These are phyloP conservation scores for Numenius arquata DNA, from an alignment of 2,113 vertebrate genomes.

Conservation along the genomic window DNA sequence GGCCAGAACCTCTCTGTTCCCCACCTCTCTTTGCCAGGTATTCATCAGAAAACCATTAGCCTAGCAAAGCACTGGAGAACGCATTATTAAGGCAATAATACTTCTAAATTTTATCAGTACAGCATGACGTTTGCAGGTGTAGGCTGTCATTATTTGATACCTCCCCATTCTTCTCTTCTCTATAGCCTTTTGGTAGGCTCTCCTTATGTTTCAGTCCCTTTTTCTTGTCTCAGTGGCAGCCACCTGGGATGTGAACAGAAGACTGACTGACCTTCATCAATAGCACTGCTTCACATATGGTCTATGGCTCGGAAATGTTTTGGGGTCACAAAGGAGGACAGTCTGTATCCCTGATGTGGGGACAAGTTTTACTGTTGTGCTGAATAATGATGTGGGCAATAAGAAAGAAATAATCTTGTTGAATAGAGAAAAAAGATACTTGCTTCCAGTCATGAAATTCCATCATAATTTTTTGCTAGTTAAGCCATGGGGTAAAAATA, in stretches of 20 bases:
- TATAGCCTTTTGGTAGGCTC: not conserved
- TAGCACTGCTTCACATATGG: not conserved
- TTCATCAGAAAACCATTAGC: not conserved
- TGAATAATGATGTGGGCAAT: not conserved
- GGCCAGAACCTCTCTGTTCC: not conserved
- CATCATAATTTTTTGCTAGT: not conserved
- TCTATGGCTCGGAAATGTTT: not conserved
- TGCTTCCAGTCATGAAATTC: not conserved
- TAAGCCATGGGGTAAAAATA: not conserved
- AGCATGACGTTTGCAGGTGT: not conserved
- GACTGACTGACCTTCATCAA: not conserved
- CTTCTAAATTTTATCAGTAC: not conserved
- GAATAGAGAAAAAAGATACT: not conserved
- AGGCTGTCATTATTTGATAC: slow-evolving; percentile 17
- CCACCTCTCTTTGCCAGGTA: not conserved
- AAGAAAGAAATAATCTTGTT: not conserved
- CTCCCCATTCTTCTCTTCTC: slow-evolving; percentile 1
- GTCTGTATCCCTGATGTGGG: not conserved
- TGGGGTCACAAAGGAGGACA: not conserved
- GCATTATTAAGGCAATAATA: not conserved
- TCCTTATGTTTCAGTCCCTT: slow-evolving; percentile 37
- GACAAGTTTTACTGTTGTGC: not conserved
- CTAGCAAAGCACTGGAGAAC: not conserved
- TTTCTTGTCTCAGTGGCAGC: not conserved
- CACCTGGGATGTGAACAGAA: not conserved